Conservation (phyloP, 2,797 vertebrate species). For the Benthosema pterotum region DNA sequence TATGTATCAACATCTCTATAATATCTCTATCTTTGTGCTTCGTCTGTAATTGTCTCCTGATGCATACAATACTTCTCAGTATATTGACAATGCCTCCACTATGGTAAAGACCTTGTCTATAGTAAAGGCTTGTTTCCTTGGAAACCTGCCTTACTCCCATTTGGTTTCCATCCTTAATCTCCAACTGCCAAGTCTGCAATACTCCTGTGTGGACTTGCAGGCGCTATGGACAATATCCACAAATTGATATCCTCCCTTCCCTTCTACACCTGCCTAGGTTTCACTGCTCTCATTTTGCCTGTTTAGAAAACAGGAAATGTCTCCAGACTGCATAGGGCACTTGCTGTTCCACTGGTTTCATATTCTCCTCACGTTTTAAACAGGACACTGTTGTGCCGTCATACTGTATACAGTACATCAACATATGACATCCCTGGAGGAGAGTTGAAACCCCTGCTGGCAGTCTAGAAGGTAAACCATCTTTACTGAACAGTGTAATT, state of each 20-base stretch:
- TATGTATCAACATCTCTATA: slow-evolving; percentile 3
- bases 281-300: slow-evolving; percentile 23
- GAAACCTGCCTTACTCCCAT: slow-evolving; percentile 52
- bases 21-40: neutral
- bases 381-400: slow-evolving; percentile 29
- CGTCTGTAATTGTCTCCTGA: slow-evolving; percentile 19
- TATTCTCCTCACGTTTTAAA: slow-evolving; percentile 27
- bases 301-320: slow-evolving; percentile 22
- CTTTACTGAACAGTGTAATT: slow-evolving; percentile 47
- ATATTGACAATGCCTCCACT: slow-evolving; percentile 41
- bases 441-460: slow-evolving; percentile 40
- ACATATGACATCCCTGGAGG: slow-evolving; percentile 40
- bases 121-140: slow-evolving; percentile 63
- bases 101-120: slow-evolving; percentile 30
- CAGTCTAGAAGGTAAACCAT: slow-evolving; percentile 48
- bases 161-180: slow-evolving; percentile 54
- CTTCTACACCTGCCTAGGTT: slow-evolving; percentile 11
- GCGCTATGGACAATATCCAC: slow-evolving; percentile 21
- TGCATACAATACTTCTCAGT: slow-evolving; percentile 14
- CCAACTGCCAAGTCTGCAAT: slow-evolving; percentile 10
- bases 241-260: slow-evolving; percentile 20
- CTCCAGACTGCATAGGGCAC: slow-evolving; percentile 16
- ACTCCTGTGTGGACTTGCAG: slow-evolving; percentile 26
- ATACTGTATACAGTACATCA: slow-evolving; percentile 47
- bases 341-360: slow-evolving; percentile 27